phyloP scores from a whole-genome alignment of 2,888 invertebrate species.

The Xestia ashworthii region DNA sequence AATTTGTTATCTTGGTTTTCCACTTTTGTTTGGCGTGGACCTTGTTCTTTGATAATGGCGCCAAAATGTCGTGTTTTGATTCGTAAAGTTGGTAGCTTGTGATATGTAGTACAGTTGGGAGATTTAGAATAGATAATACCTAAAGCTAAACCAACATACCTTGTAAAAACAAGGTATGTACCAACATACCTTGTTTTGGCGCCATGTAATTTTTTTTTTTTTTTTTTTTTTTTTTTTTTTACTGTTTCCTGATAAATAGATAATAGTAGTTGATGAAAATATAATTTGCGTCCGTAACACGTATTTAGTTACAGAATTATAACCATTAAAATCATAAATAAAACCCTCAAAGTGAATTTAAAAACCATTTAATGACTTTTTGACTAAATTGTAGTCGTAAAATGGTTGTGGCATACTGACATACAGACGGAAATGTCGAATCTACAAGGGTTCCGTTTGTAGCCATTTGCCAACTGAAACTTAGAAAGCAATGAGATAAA shows the following conservation, averaged over 20 bases:
- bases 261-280: background rate
- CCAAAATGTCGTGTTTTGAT: background rate
- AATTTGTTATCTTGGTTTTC: conserved; percentile 32
- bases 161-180: too few relatives aligned
- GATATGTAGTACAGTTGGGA: background rate
- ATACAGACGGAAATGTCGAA: too few relatives aligned
- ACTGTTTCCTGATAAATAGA: background rate
- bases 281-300: too few relatives aligned
- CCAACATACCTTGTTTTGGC: too few relatives aligned
- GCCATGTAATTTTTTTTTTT: too few relatives aligned
- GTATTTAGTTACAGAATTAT: too few relatives aligned
- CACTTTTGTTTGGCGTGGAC: conserved; percentile 34
- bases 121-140: background rate
- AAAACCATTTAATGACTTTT: too few relatives aligned
- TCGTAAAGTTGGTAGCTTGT: background rate
- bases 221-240: too few relatives aligned
- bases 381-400: background rate
- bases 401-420: background rate
- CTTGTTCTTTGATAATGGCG: conserved; percentile 22
- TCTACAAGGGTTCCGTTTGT: background rate
- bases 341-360: too few relatives aligned
- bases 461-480: background rate
- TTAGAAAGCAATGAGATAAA: background rate
- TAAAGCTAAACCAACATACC: too few relatives aligned
- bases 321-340: too few relatives aligned